A percentile compares a stretch with the other conserved stretches of the same genome.
Evolutionary conservation across 1,140 invertebrate genomes (phyloP).

Genomic region (Dysdera silvatica): DNA sequence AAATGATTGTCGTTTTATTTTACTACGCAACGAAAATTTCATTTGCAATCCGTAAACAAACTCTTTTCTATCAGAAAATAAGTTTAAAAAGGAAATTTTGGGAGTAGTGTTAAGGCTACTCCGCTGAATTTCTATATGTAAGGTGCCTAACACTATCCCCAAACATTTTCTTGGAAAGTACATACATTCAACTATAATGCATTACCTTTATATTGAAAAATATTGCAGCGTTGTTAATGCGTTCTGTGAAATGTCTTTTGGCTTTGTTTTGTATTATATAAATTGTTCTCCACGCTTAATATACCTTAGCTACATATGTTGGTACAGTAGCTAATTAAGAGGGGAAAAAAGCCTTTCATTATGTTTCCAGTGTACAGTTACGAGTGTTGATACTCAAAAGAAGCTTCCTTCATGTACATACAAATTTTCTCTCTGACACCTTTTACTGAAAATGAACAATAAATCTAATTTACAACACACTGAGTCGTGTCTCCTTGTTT

Average conservation of each 20-base stretch:
- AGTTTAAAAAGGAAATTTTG: too few species aligned
- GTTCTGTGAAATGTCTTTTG: background rate
- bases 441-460: slow-evolving; percentile 29
- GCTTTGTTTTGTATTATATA: slow-evolving; percentile 9
- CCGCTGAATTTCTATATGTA: too few species aligned
- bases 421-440: slow-evolving; percentile 29
- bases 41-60: too few species aligned
- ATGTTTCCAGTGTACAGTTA: slow-evolving; percentile 23
- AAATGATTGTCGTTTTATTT: too few species aligned
- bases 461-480: slow-evolving; percentile 29
- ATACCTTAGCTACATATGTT: slow-evolving; percentile 10
- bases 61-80: too few species aligned
- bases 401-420: slow-evolving; percentile 27
- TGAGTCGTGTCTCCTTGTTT: too few species aligned
- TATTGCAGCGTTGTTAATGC: background rate
- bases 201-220: background rate
- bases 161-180: too few species aligned
- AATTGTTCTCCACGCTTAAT: slow-evolving; percentile 10
- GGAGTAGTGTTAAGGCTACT: too few species aligned
- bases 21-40: too few species aligned
- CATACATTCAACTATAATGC: background rate
- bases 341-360: slow-evolving; percentile 24
- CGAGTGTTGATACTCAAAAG: slow-evolving; percentile 14
- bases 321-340: slow-evolving; percentile 7
- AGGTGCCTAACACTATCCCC: too few species aligned